Evolutionary conservation across 2,113 vertebrate species (phyloP), one percentile per base, ranked within the genome.

Genomic region (Paratilapia polleni): DNA sequence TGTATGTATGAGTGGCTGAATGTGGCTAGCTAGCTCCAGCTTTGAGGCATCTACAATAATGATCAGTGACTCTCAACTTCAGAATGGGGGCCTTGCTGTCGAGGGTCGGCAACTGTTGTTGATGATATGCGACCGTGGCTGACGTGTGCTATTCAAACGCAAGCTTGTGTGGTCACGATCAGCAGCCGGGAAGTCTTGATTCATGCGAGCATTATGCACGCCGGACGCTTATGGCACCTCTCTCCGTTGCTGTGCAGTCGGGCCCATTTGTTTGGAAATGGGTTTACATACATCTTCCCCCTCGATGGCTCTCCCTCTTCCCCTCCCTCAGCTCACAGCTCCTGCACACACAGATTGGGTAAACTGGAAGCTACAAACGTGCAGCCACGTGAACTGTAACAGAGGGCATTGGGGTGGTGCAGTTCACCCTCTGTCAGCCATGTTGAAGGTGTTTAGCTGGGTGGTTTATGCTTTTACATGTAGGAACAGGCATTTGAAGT

Each of bases 251-350:
- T 38, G 88, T 88, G 88, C 88, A 93, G 92, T 87, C 87, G 47
- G 83, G 84, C 81, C 87, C 92, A 93, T 94, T 94, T 95, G 94
- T 94, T 91, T 90, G 89, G 90, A 95, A 95, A 95, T 92, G 92
- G 92, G 70, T 94, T 94, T 91, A 90, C 94, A 95, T 96, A 93
- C 94, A 94, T 96, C 94, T 93, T 93, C 4, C 78, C 31, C 76
- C 83, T 75, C 31, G 57, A 91, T 76, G 83, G 86, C 86, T 74
- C 87, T 49, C 87, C 87, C 87, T 77, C 77, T 47, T 74, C 87
- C 86, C 24, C 77, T 84, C 70, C 78, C 26, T 79, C 41, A 57
- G 34, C 73, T 82, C 28, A 56, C 75, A 80, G 49, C 63, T 47
- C 47, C 20, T 9, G 36, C 57, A 77, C 82, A 83, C 36, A 66